Base-by-base conservation (phyloP, 2,797 vertebrate genomes). In the Apogon talboti region DNA sequence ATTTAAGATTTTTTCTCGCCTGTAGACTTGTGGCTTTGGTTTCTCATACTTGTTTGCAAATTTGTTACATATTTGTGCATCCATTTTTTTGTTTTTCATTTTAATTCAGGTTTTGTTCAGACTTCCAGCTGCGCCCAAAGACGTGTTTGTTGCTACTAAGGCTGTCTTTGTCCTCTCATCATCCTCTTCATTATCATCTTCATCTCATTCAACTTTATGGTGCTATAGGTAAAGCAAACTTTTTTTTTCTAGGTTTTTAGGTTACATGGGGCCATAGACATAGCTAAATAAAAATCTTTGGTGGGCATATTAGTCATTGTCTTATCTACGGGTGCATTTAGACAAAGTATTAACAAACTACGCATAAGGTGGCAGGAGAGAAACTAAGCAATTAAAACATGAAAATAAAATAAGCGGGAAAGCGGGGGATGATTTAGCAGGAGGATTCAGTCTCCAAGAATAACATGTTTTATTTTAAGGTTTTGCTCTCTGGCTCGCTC, bases 381-480 rank as follows among this genome's bases (percentile, higher is more conserved):
- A 68, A 66, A 16, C 19, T 30, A 38, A 37, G 33, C 28, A 63
- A 71, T 67, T 65, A 69, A 65, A 71, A 54, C n/a, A 52, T 6
- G 33, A 47, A 13, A 47, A 28, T 46, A 57, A 61, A 63, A 79
- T 19, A 67, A 66, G 49, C 9, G 3, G 42, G 42, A 54, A 66
- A 74, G 73, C 66, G 66, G 70, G 47, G 78, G 69, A 69, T 81
- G 80, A 74, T 74, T 44, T 72, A 79, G 73, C 71, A 69, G 64
- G 65, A 78, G 78, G 59, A 86, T 82, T 85, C 66, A 68, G 69
- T 89, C 83, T 79, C 78, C n/a, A 61, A 90, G 85, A 90, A 84
- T 91, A 89, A 86, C 80, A 64, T 63, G 83, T 83, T 87, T 91
- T 93, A 92, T 94, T 92, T 93, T 92, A 90, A 94, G 91, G 87